Conservation (phyloP, 2,113 vertebrate species). For the Fulica atra region DNA sequence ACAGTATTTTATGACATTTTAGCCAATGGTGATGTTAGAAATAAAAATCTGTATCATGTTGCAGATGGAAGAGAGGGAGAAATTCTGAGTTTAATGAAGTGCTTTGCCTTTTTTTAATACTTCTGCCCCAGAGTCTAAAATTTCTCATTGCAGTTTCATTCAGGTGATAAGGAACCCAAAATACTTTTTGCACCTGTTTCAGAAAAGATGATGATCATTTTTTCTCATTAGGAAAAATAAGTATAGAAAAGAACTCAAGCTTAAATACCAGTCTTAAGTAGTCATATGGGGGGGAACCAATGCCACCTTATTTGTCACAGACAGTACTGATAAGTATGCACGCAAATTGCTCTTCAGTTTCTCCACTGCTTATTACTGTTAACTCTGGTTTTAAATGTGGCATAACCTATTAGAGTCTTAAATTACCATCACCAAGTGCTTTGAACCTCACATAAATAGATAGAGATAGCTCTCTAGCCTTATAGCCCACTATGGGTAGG, state of each 20-base stretch:
- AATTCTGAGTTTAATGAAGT: not conserved
- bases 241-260: not conserved
- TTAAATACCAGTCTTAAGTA: not conserved
- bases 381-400: not conserved
- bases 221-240: not conserved
- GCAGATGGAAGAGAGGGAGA: not conserved
- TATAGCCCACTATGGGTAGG: not conserved
- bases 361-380: not conserved
- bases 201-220: not conserved
- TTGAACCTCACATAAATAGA: not conserved
- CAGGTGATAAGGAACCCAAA: not conserved
- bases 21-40: not conserved
- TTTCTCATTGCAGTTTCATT: not conserved
- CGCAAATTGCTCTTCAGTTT: not conserved
- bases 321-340: not conserved
- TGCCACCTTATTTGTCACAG: not conserved
- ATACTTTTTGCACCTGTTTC: not conserved
- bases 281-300: not conserved
- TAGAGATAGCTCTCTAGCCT: not conserved
- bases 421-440: not conserved
- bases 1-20: not conserved
- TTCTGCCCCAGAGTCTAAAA: not conserved
- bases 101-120: not conserved
- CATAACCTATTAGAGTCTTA: not conserved
- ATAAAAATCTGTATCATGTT: not conserved